Evolutionary conservation across 2,888 invertebrate genomes (phyloP).

Genomic region (Sericinus montela): DNA sequence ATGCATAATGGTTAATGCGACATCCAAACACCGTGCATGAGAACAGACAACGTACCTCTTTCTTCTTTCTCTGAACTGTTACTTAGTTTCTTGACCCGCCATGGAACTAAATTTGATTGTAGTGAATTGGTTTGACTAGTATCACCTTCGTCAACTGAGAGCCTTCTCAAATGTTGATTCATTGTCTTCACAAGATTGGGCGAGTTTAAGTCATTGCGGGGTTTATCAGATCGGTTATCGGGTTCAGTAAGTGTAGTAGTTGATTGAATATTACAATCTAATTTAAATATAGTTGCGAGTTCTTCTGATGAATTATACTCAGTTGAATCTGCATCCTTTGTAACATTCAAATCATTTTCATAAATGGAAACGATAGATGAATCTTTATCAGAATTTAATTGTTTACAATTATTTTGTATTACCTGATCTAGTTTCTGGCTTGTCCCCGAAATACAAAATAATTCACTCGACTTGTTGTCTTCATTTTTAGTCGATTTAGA

Average conservation of each 20-base stretch:
- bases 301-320: constrained; percentile 83
- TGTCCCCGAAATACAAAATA: constrained; percentile 50
- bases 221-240: constrained; percentile 29
- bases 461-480: constrained; percentile 26
- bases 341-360: constrained; percentile 64
- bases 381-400: constrained; percentile 47
- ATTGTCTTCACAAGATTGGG: constrained; percentile 69
- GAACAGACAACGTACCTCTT: constrained; percentile 69
- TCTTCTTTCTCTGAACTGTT: constrained; percentile 69
- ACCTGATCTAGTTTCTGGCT: constrained; percentile 53
- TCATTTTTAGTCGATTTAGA: constrained; percentile 41
- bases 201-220: constrained; percentile 63
- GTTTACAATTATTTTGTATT: constrained; percentile 38
- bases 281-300: constrained; percentile 81
- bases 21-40: constrained; percentile 72
- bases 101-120: constrained; percentile 68
- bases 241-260: constrained; percentile 19
- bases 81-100: constrained; percentile 70
- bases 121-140: constrained; percentile 72
- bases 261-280: constrained; percentile 43
- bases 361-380: constrained; percentile 66
- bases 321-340: constrained; percentile 67
- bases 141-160: constrained; percentile 57
- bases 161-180: constrained; percentile 67
- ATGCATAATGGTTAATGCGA: constrained; percentile 69